A percentile compares a stretch with the other conserved stretches of the same genome.
These are phyloP conservation scores for Goniozus legneri DNA, from an alignment of 1,140 invertebrate species.

Conservation along the genomic window DNA sequence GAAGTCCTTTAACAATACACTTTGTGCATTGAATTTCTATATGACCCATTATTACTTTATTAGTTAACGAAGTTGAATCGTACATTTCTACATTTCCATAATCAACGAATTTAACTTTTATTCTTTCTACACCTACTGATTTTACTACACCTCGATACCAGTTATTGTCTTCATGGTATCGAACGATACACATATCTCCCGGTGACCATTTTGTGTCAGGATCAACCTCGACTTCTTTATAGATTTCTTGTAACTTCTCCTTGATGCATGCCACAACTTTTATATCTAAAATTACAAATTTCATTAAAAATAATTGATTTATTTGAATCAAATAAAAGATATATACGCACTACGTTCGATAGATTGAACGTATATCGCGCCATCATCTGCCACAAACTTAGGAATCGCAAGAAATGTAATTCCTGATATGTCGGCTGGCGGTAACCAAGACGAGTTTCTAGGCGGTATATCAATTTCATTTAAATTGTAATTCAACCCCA, in stretches of 20 bases:
- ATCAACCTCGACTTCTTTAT: conserved; percentile 46
- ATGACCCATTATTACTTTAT: conserved; percentile 57
- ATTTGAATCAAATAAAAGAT: too few relatives aligned
- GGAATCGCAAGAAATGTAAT: conserved; percentile 42
- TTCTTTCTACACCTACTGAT: conserved; percentile 17
- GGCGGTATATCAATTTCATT: background rate
- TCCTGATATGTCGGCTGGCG: conserved; percentile 26
- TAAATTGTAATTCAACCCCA: background rate
- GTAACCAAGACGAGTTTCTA: conserved; percentile 36
- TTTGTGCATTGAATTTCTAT: conserved; percentile 55
- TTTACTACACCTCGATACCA: conserved; percentile 56
- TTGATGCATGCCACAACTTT: conserved; percentile 53
- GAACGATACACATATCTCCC: conserved; percentile 63
- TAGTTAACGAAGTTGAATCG: conserved; percentile 55
- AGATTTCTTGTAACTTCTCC: conserved; percentile 52
- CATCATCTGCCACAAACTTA: conserved; percentile 60
- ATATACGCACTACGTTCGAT: conserved; percentile 4
- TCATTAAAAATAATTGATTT: background rate
- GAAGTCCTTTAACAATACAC: conserved; percentile 41
- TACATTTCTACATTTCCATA: conserved; percentile 57
- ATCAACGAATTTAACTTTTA: conserved; percentile 51
- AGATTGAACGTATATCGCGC: conserved; percentile 56
- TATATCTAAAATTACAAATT: conserved; percentile 28
- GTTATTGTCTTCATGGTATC: conserved; percentile 58
- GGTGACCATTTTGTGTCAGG: conserved; percentile 50